Conservation (phyloP, 2,113 vertebrate species). For the Hepsetus odoe region DNA sequence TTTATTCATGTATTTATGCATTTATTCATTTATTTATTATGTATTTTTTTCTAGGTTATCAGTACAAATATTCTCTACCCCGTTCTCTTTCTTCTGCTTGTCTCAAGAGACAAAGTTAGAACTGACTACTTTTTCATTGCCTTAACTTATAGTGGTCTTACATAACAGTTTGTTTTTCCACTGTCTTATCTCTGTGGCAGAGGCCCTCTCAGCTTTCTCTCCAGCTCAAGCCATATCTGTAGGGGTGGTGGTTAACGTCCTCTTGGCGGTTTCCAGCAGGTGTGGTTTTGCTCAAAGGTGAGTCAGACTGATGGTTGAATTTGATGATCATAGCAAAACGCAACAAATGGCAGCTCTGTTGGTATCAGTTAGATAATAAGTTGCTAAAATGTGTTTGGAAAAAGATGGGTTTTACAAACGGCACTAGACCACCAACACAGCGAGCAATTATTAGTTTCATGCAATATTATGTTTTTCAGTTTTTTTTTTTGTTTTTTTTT, state of each 20-base stretch:
- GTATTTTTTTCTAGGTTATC: neutral
- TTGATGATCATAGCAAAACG: conserved; percentile 64
- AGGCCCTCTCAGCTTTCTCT: conserved; percentile 38
- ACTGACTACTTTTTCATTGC: conserved; percentile 20
- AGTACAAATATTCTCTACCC: neutral
- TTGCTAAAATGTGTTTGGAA: conserved; percentile 50
- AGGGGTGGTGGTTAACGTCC: conserved; percentile 68
- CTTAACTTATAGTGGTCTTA: conserved; percentile 43
- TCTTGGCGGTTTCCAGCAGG: conserved; percentile 73
- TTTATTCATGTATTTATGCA: neutral
- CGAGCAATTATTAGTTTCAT: conserved; percentile 17
- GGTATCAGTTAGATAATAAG: conserved; percentile 63
- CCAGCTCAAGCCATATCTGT: conserved; percentile 65
- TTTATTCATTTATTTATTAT: conserved; percentile 51
- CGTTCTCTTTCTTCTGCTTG: conserved; percentile 1
- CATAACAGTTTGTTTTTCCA: conserved; percentile 56
- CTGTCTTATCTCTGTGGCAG: conserved; percentile 52
- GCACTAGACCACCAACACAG: conserved; percentile 52
- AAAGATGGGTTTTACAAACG: conserved; percentile 54
- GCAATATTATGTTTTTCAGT: neutral
- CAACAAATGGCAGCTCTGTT: conserved; percentile 49
- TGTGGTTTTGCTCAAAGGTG: conserved; percentile 61
- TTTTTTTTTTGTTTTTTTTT: neutral
- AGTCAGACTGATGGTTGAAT: conserved; percentile 49
- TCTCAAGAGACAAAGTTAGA: neutral